Conservation (phyloP, 2,113 vertebrate species). For the Corythaixoides concolor region DNA sequence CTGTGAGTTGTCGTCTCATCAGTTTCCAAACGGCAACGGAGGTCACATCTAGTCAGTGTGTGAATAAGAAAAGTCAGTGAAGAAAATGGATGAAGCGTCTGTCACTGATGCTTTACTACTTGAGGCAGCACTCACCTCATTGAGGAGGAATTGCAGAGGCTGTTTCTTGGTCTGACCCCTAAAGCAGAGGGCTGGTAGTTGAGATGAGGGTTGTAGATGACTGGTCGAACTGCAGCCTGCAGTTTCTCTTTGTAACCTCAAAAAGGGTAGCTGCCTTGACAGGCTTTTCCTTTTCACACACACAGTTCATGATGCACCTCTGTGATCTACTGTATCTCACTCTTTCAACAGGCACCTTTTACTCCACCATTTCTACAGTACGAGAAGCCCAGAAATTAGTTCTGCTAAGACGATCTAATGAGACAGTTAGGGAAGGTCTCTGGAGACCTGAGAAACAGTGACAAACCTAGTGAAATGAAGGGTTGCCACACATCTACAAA, state of each 20-base stretch:
- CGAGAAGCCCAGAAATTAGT: neutral
- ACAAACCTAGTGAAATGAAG: conserved; percentile 25
- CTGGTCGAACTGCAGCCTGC: neutral
- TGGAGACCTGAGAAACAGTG: neutral
- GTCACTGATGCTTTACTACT: neutral
- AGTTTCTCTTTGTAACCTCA: neutral
- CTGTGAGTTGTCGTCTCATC: neutral
- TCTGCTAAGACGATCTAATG: neutral
- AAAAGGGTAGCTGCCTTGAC: neutral
- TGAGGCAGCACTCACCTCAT: neutral
- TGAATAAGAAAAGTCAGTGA: neutral
- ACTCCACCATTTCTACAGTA: neutral
- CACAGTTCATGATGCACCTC: neutral
- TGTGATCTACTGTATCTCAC: neutral
- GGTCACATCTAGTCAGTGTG: neutral
- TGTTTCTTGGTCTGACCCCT: neutral
- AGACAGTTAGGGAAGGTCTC: neutral
- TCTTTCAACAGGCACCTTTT: neutral
- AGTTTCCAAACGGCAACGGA: neutral
- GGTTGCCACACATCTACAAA: conserved; percentile 11
- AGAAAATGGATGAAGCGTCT: neutral
- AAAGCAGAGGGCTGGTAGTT: neutral
- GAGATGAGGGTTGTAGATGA: neutral
- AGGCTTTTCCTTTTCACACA: neutral
- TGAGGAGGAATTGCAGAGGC: neutral